A percentile compares a stretch with the other conserved stretches of the same genome.
These are phyloP conservation scores for Leptarthrus brevirostris DNA, from an alignment of 2,888 invertebrate species.

Conservation along the genomic window DNA sequence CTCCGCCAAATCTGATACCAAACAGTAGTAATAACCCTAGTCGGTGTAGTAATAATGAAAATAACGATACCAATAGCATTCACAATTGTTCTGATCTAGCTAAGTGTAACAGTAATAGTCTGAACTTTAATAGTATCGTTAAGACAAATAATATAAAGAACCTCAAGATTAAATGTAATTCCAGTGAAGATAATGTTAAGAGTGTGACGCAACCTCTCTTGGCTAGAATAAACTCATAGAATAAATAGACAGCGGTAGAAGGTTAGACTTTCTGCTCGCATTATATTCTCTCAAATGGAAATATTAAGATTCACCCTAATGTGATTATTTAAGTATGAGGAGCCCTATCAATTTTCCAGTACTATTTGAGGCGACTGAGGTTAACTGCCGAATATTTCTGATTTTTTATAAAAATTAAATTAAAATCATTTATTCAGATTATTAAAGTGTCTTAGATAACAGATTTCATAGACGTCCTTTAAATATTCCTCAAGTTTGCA, in stretches of 20 bases:
- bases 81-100: constrained; percentile 31
- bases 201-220: constrained; percentile 63
- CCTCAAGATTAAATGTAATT: constrained; percentile 60
- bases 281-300: neutral
- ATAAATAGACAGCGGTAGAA: constrained; percentile 2
- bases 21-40: constrained; percentile 50
- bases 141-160: constrained; percentile 63
- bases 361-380: no score
- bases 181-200: constrained; percentile 55
- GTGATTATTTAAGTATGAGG: neutral
- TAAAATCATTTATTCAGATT: no score
- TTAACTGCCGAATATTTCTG: no score
- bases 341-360: no score
- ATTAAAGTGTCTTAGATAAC: no score
- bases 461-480: no score
- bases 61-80: constrained; percentile 16
- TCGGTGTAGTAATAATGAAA: constrained; percentile 44
- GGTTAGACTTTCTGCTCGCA: neutral
- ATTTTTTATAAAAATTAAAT: no score
- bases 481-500: no score
- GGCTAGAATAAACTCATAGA: constrained; percentile 57
- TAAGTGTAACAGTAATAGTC: constrained; percentile 57
- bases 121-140: constrained; percentile 59
- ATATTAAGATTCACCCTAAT: neutral
- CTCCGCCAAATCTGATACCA: constrained; percentile 51